Evolutionary conservation across 2,888 invertebrate species (phyloP).

Genomic region (Agrotis ipsilon): DNA sequence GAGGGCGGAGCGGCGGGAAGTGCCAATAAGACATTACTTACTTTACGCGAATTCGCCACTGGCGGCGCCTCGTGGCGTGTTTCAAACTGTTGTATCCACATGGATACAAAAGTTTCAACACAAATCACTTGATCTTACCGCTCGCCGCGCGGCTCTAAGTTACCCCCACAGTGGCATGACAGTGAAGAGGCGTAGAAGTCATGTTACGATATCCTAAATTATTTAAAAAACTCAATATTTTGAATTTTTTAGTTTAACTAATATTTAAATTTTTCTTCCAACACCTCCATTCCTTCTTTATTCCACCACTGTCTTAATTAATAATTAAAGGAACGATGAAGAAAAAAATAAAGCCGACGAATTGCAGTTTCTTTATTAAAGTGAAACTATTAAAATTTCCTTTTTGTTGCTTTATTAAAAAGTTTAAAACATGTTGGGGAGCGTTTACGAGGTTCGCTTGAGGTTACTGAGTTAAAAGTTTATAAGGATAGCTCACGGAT

Average conservation of each 20-base stretch:
- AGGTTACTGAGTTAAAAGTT: conserved; percentile 59
- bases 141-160: too few relatives aligned
- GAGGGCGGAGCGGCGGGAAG: too few relatives aligned
- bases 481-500: conserved; percentile 43
- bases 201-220: too few relatives aligned
- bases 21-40: too few relatives aligned
- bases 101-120: too few relatives aligned
- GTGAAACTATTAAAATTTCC: conserved; percentile 80
- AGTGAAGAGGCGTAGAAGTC: too few relatives aligned
- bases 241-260: background rate
- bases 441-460: conserved; percentile 53
- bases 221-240: background rate
- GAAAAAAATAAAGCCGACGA: conserved; percentile 74
- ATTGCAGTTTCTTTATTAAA: conserved; percentile 80
- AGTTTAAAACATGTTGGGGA: conserved; percentile 66
- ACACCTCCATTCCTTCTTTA: conserved; percentile 78
- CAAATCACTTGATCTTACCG: too few relatives aligned
- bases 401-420: conserved; percentile 75
- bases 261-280: conserved; percentile 22
- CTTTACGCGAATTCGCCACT: too few relatives aligned
- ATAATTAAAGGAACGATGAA: conserved; percentile 80
- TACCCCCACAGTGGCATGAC: too few relatives aligned
- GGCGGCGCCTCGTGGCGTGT: too few relatives aligned
- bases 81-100: too few relatives aligned
- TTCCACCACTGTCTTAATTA: conserved; percentile 78